Evolutionary conservation across 2,888 invertebrate genomes (phyloP).

Genomic region (Allophyes oxyacanthae): DNA sequence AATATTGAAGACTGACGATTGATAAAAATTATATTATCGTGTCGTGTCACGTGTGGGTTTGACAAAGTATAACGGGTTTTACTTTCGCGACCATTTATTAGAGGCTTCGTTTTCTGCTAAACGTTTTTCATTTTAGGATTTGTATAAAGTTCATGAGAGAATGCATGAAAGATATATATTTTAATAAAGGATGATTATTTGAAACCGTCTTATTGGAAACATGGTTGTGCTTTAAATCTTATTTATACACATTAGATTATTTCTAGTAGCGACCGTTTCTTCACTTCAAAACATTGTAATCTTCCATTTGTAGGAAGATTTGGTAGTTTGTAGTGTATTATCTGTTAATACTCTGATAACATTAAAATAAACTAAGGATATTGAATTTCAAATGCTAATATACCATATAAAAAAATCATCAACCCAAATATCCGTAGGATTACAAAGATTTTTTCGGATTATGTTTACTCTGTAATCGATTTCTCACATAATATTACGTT

Average conservation of each 20-base stretch:
- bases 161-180: background rate
- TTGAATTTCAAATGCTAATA: background rate
- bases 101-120: conserved; percentile 37
- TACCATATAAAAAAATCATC: background rate
- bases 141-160: background rate
- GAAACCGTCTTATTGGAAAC: too few species aligned
- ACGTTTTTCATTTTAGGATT: conserved; percentile 8
- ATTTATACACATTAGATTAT: too few species aligned
- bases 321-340: background rate
- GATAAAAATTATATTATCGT: background rate
- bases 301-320: background rate
- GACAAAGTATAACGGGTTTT: conserved; percentile 16
- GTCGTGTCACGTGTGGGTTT: conserved; percentile 29
- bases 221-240: too few species aligned
- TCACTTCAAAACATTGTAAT: too few species aligned
- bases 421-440: conserved; percentile 13
- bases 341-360: background rate
- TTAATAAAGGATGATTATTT: too few species aligned
- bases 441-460: conserved; percentile 31
- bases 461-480: conserved; percentile 31
- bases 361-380: background rate
- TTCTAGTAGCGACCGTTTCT: too few species aligned
- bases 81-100: conserved; percentile 38
- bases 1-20: background rate
- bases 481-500: conserved; percentile 49